Evolutionary conservation across 2,888 invertebrate species (phyloP), one percentile per base, ranked within the genome.

Genomic region (Leptopilina syphax): DNA sequence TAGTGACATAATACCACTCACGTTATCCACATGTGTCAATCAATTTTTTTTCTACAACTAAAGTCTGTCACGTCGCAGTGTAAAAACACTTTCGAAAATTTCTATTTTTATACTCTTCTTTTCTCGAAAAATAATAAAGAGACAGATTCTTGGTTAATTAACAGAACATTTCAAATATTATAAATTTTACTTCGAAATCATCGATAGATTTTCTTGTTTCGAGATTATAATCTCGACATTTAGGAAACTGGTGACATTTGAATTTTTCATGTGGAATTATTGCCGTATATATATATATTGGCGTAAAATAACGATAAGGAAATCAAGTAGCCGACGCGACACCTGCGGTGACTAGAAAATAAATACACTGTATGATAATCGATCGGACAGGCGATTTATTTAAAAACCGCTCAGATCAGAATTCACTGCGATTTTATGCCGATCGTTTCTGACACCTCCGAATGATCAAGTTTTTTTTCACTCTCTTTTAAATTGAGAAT

Each of bases 321-420:
- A 73, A 73, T 73, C 27, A n/a, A 57, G 57, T n/a, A 73, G 54
- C n/a, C n/a, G 24, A 54, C 34, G 57, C n/a, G 24, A 54, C 73
- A 73, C 57, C 54, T 73, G 57, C 8, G 44, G 8, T 44, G n/a
- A 34, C 73, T 73, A 57, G n/a, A 50, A 73, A 73, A 54, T 73
- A 73, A 57, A 73, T 34, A 27, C 57, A n/a, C 34, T 54, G 54
- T n/a, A 24, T 34, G 27, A 34, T 73, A 73, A 73, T 73, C 34
- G 57, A 73, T 57, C 34, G 34, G 73, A 73, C 57, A 73, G 57
- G 73, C 57, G 73, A 73, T 57, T 73, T 73, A 73, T n/a, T 73
- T 34, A 34, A 34, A 73, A 73, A 34, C 34, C 41, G 13, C 41
- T 73, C 34, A 7, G 50, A 70, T 70, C 70, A 27, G 54, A 70